These are phyloP conservation scores for Diplodus sargus DNA, from an alignment of 2,797 vertebrate genomes.

Conservation along the genomic window DNA sequence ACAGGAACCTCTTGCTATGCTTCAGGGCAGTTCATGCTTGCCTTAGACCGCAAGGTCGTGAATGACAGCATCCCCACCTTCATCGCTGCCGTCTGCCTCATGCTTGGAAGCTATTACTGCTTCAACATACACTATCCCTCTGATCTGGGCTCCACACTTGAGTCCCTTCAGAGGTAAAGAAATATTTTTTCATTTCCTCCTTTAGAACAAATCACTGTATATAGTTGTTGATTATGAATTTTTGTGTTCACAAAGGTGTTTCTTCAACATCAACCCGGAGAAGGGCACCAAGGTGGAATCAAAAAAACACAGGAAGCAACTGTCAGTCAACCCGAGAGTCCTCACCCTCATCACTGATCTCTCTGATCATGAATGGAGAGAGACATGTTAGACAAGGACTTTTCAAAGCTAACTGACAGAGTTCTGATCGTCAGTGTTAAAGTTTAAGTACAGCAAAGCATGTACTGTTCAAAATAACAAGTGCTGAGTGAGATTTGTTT, in stretches of 20 bases:
- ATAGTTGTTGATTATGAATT: slow-evolving; percentile 16
- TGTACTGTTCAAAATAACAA: no score
- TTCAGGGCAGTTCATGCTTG: slow-evolving; percentile 48
- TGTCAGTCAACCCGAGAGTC: slow-evolving; percentile 33
- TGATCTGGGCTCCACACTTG: slow-evolving; percentile 49
- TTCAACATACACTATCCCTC: slow-evolving; percentile 52
- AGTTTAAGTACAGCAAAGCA: no score
- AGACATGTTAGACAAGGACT: neutral
- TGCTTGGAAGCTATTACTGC: slow-evolving; percentile 53
- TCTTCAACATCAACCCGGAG: slow-evolving; percentile 57
- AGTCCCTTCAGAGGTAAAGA: slow-evolving; percentile 51
- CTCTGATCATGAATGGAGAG: slow-evolving; percentile 1
- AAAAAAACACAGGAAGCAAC: slow-evolving; percentile 33
- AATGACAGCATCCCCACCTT: slow-evolving; percentile 41
- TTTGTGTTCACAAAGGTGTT: slow-evolving; percentile 51
- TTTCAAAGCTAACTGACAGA: no score
- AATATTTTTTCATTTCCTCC: neutral
- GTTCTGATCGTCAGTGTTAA: no score
- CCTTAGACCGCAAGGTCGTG: slow-evolving; percentile 37
- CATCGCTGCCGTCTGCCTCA: slow-evolving; percentile 48
- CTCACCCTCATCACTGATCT: slow-evolving; percentile 28
- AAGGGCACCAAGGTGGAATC: slow-evolving; percentile 36
- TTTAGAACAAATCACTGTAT: neutral
- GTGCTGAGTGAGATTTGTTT: no score
- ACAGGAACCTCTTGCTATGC: slow-evolving; percentile 51